These are phyloP conservation scores for Ceyx margarethae DNA, from an alignment of 2,113 vertebrate species.

Conservation along the genomic window DNA sequence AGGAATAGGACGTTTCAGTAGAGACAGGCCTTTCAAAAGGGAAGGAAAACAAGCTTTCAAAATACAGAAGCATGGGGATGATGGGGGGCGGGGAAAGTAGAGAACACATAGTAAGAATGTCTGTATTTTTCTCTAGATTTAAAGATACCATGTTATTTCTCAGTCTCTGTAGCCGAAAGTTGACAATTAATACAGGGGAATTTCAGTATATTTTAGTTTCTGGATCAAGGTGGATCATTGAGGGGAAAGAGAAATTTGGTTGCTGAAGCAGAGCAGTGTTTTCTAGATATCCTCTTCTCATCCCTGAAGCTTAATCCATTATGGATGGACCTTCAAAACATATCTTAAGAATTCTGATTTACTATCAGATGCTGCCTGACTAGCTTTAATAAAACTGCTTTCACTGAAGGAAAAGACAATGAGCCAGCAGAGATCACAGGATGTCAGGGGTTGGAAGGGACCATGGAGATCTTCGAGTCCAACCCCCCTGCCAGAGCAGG, in stretches of 20 bases:
- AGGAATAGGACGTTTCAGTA: not conserved
- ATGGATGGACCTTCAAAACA: not conserved
- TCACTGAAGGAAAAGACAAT: not conserved
- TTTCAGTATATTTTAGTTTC: not conserved
- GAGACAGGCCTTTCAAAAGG: not conserved
- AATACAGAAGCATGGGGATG: not conserved
- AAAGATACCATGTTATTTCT: not conserved
- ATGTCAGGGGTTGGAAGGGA: no score
- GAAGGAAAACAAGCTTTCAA: not conserved
- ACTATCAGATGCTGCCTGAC: not conserved
- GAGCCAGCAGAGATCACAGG: not conserved
- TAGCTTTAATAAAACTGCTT: not conserved
- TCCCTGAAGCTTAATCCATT: not conserved
- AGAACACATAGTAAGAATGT: not conserved
- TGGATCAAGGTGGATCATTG: not conserved
- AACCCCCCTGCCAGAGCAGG: no score
- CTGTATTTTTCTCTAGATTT: not conserved
- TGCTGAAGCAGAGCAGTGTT: not conserved
- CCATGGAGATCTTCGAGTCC: no score
- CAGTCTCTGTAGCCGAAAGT: not conserved
- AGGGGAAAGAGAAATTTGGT: not conserved
- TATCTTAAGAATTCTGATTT: not conserved
- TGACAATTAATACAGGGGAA: not conserved
- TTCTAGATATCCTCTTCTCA: not conserved
- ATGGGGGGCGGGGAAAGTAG: not conserved